Conservation (phyloP, 1,140 invertebrate genomes). For the Polyergus mexicanus region DNA sequence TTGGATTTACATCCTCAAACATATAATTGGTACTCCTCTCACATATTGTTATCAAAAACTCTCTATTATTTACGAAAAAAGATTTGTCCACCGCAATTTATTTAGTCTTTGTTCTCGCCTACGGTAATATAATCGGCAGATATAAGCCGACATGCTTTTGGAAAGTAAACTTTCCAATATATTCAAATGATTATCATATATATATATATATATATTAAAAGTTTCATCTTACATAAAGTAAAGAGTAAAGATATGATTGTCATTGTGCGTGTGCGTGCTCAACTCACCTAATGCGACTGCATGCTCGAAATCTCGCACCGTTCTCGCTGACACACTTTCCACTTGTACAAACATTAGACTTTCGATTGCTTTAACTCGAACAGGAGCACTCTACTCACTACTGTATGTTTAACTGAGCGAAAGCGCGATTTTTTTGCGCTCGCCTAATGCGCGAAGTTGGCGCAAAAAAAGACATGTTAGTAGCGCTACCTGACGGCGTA, state of each 20-base stretch:
- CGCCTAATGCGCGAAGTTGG: background rate
- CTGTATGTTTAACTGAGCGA: constrained; percentile 1
- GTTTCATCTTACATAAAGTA: background rate
- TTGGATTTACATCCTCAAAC: background rate
- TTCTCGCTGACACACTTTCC: background rate
- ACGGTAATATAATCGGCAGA: background rate
- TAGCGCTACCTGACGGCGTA: constrained; percentile 11
- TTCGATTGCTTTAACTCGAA: background rate
- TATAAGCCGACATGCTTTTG: background rate
- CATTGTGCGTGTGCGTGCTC: no score
- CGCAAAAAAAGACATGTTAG: background rate
- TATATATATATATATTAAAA: no score
- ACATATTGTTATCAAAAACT: background rate
- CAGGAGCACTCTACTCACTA: background rate
- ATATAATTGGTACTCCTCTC: background rate
- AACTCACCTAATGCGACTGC: background rate
- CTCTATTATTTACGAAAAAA: background rate
- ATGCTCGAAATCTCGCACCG: background rate
- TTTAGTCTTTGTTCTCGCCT: no score
- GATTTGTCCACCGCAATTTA: background rate
- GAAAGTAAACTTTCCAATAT: background rate
- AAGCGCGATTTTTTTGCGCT: background rate
- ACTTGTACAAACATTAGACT: background rate
- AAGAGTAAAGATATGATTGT: background rate
- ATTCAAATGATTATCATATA: background rate